These are phyloP conservation scores for Drosophila rellima DNA, from an alignment of 2,888 invertebrate species.

Conservation along the genomic window DNA sequence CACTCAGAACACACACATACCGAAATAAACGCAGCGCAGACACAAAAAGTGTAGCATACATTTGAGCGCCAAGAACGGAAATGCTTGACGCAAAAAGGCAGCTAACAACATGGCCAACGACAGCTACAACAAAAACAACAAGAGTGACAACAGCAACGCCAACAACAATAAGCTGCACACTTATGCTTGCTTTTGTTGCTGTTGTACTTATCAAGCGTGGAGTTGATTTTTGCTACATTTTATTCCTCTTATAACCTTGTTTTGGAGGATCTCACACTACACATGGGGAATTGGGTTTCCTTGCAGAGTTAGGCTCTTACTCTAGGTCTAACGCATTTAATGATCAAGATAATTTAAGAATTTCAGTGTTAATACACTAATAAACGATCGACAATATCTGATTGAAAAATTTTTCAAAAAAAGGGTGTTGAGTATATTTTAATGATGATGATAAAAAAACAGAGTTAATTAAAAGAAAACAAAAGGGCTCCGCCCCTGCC, in stretches of 20 bases:
- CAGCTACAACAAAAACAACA: slow-evolving; percentile 41
- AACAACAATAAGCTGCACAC: slow-evolving; percentile 37
- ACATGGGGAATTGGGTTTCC: background rate
- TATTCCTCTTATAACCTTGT: slow-evolving; percentile 17
- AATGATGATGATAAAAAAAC: too few relatives aligned
- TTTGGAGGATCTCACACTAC: slow-evolving; percentile 2
- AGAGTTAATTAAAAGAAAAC: too few relatives aligned
- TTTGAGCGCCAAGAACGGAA: slow-evolving; percentile 70
- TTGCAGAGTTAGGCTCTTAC: background rate
- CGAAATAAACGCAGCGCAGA: background rate
- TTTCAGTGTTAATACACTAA: too few relatives aligned
- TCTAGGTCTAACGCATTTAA: background rate
- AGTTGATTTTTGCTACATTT: slow-evolving; percentile 45
- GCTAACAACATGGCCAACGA: slow-evolving; percentile 59
- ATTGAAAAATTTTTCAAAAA: too few relatives aligned
- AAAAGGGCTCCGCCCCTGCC: too few relatives aligned
- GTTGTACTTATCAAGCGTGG: slow-evolving; percentile 41
- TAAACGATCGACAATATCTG: too few relatives aligned
- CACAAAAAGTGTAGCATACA: slow-evolving; percentile 60
- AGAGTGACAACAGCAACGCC: background rate
- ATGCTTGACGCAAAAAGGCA: slow-evolving; percentile 60
- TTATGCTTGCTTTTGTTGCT: slow-evolving; percentile 17
- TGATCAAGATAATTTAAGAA: background rate
- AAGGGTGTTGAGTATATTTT: too few relatives aligned
- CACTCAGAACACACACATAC: slow-evolving; percentile 9